Evolutionary conservation across 2,888 invertebrate species (phyloP), one percentile per base, ranked within the genome.

Genomic region (Cerastoderma edule): DNA sequence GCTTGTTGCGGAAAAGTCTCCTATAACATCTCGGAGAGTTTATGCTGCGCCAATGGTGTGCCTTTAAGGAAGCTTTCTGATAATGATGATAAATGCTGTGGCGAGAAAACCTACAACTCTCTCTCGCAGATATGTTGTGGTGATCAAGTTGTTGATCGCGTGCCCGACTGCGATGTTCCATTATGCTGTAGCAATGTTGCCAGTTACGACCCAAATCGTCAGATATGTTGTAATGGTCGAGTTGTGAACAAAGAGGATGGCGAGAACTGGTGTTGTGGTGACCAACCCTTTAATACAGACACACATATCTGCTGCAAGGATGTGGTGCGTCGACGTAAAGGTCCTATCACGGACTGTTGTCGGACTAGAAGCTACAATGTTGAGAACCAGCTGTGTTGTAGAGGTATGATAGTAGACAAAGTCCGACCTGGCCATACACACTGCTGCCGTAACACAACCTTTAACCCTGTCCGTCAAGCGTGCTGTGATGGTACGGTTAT

Each of bases 401-500:
- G 27, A 39, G 60, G 60, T 27, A 35, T 5, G 0, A 27, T 60
- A 22, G 60, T 60, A 5, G 39, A 60, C 27, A 60, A 60, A 60
- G 22, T 27, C 22, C 35, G 2, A 32, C 60, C 60, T 2, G 60
- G 60, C 10, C 60, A 60, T 19, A 60, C 60, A 6, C 60, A 60
- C 4, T 60, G 60, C 39, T 60, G 60, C 24, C 39, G 39, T 10
- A 33, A 60, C 32, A 39, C 39, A 0, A 60, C 60, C 8, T 78
- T 78, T 56, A 67, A 72, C 53, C 78, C 78, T 0, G 57, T 19
- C 10, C 53, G 46, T 24, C 64, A 78, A 24, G 64, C 71, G 0
- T 78, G 78, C 50, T 78, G 78, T 56, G 74, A 35, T 13, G 54
- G 53, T 24, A 72, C 56, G 30, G 71, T 78, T 0, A 56, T 50